phyloP scores from a whole-genome alignment of 1,140 invertebrate genomes.

The Drosophila tsacasi region DNA sequence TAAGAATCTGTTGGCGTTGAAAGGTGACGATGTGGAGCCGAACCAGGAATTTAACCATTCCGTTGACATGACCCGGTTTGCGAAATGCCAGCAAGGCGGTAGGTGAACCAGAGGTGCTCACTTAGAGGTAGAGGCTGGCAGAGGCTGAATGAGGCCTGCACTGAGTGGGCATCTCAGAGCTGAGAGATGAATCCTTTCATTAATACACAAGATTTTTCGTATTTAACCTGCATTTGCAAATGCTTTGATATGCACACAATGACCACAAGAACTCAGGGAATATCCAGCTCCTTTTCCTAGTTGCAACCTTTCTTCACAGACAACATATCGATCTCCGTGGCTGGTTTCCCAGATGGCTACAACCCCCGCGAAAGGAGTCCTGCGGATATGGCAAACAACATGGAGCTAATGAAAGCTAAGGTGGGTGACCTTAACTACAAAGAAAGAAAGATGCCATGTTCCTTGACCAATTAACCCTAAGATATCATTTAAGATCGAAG shows the following conservation, averaged over 20 bases:
- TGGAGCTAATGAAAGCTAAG: slow-evolving; percentile 37
- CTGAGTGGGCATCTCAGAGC: too few species aligned
- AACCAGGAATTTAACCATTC: slow-evolving; percentile 13
- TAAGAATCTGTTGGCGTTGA: slow-evolving; percentile 40
- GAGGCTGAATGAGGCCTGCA: too few species aligned
- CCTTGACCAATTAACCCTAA: background rate
- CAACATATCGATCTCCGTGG: slow-evolving; percentile 35
- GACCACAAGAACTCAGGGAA: too few species aligned
- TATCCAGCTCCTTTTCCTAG: background rate
- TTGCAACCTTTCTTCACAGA: slow-evolving; percentile 9
- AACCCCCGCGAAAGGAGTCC: background rate
- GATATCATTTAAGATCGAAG: too few species aligned
- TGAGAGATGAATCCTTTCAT: too few species aligned
- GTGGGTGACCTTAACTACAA: background rate
- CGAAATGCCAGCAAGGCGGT: slow-evolving; percentile 11
- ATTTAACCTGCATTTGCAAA: too few species aligned
- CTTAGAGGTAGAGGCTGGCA: too few species aligned
- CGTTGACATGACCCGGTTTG: slow-evolving; percentile 6
- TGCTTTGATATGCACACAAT: too few species aligned
- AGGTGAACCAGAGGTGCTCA: slow-evolving; percentile 1
- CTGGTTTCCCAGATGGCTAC: slow-evolving; percentile 48
- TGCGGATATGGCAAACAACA: background rate
- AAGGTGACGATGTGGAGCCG: slow-evolving; percentile 33
- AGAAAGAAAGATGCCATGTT: too few species aligned
- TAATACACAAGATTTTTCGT: background rate